Conservation (phyloP, 2,113 vertebrate genomes). For the Misgurnus mizolepis region DNA sequence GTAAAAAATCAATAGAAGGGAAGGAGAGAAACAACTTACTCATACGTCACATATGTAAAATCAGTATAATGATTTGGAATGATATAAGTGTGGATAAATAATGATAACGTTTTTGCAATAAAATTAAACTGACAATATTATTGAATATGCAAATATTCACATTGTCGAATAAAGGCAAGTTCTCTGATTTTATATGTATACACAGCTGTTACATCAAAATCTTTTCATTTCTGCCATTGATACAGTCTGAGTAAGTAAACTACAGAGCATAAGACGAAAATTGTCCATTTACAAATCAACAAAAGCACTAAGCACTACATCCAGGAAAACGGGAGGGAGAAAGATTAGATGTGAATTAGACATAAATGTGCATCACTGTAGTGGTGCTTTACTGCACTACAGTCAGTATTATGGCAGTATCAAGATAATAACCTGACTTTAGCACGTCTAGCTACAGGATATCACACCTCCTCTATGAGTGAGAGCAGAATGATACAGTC, state of each 20-base stretch:
- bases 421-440: constrained; percentile 27
- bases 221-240: too few species aligned
- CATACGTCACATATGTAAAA: too few species aligned
- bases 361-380: neutral
- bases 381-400: neutral
- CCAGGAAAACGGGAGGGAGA: neutral
- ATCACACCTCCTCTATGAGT: constrained; percentile 21
- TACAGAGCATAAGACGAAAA: neutral
- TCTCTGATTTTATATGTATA: neutral
- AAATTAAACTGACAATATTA: too few species aligned
- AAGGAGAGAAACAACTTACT: too few species aligned
- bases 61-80: too few species aligned
- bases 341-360: neutral
- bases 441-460: neutral
- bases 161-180: neutral
- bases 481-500: neutral
- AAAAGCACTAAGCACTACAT: neutral
- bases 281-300: neutral
- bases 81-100: too few species aligned
- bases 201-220: neutral
- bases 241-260: neutral
- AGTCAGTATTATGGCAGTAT: constrained; percentile 3
- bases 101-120: too few species aligned
- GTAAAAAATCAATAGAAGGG: too few species aligned
- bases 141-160: too few species aligned